A percentile compares a stretch with the other conserved stretches of the same genome.
Conservation (phyloP, 1,140 invertebrate species). For the Drosophila truncata region DNA sequence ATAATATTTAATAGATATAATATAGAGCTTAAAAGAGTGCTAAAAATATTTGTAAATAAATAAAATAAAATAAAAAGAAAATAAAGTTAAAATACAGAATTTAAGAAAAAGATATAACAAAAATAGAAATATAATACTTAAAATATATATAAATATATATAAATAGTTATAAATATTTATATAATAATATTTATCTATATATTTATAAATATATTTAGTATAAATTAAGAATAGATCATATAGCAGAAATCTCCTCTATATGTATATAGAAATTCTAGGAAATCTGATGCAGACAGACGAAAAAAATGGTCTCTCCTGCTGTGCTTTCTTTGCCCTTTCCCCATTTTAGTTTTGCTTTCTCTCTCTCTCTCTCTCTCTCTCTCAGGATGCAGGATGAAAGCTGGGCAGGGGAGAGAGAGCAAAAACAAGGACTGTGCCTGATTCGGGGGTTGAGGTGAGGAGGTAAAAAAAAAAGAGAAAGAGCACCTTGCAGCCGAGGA, state of each 20-base stretch:
- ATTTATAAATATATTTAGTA: too few relatives aligned
- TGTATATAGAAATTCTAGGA: not conserved
- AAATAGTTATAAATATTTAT: too few relatives aligned
- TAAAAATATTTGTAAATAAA: not conserved
- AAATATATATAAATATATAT: not conserved
- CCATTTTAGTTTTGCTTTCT: not conserved
- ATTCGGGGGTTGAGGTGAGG: conserved; percentile 23
- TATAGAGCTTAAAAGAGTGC: not conserved
- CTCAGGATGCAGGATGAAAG: conserved; percentile 5
- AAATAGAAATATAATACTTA: too few relatives aligned
- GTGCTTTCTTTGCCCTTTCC: conserved; percentile 10
- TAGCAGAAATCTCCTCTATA: not conserved
- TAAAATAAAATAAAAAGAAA: not conserved
- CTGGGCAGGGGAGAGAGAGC: conserved; percentile 2
- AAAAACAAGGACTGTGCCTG: not conserved
- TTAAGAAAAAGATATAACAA: too few relatives aligned
- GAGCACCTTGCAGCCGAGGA: conserved; percentile 72
- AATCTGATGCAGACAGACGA: conserved; percentile 18
- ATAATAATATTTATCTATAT: too few relatives aligned
- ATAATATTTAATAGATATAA: not conserved
- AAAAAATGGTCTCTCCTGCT: conserved; percentile 13
- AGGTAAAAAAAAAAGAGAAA: conserved; percentile 23
- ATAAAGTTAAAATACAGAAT: not conserved
- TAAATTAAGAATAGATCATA: not conserved
- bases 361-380: not conserved